Evolutionary conservation across 30 jellyfish, hydroid and myxozoan species (phyloP).

Genomic region (Aurelia sp.): DNA sequence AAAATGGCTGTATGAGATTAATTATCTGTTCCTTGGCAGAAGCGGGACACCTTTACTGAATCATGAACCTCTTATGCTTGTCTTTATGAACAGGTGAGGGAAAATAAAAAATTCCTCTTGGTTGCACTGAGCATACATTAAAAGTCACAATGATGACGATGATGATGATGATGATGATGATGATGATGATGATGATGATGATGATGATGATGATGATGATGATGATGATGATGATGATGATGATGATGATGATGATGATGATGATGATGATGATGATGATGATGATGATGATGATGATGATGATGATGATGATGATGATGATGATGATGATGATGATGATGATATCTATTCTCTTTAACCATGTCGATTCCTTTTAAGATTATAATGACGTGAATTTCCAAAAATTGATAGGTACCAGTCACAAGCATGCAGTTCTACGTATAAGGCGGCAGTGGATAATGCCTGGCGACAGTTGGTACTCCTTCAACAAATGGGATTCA

Average conservation of each 20-base stretch:
- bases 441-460: conserved; percentile 37
- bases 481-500: conserved; percentile 52
- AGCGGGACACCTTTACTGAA: conserved; percentile 9
- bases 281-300: no score
- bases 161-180: conserved; percentile 10
- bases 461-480: conserved; percentile 54
- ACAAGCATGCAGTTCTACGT: conserved; percentile 36
- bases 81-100: conserved; percentile 13
- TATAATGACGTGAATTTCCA: no score
- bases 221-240: no score
- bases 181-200: conserved; percentile 10
- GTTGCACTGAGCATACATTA: not conserved
- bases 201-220: not conserved
- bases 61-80: conserved; percentile 47
- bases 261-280: no score
- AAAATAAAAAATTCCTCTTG: no score
- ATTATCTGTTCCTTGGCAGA: conserved; percentile 42
- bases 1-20: conserved; percentile 52
- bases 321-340: no score
- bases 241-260: no score
- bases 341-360: no score
- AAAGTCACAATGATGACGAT: not conserved
- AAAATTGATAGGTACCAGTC: not conserved
- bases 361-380: no score
- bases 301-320: no score